These are phyloP conservation scores for Teleopsis dalmanni DNA, from an alignment of 1,140 invertebrate species.

Conservation along the genomic window DNA sequence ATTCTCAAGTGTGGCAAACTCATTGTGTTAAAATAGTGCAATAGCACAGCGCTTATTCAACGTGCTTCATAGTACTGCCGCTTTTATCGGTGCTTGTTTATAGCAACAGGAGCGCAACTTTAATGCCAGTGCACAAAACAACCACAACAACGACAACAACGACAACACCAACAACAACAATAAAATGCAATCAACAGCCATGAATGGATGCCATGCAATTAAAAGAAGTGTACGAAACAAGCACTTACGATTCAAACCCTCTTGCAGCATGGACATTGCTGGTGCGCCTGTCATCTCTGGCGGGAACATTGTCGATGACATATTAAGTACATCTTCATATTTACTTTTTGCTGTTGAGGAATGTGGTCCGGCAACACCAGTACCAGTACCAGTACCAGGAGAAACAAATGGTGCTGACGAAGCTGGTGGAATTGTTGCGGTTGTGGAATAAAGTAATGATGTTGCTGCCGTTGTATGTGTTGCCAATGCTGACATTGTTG, in stretches of 20 bases:
- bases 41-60: too few relatives aligned
- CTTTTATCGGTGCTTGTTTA: too few relatives aligned
- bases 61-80: too few relatives aligned
- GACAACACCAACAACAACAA: neutral
- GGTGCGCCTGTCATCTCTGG: conserved; percentile 21
- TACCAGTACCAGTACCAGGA: conserved; percentile 32
- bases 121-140: neutral
- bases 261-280: conserved; percentile 31
- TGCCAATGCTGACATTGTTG: conserved; percentile 6
- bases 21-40: too few relatives aligned
- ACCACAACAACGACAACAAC: neutral
- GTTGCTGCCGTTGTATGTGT: conserved; percentile 11
- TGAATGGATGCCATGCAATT: too few relatives aligned
- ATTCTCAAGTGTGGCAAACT: too few relatives aligned
- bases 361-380: conserved; percentile 12
- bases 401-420: conserved; percentile 21
- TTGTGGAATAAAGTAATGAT: conserved; percentile 13
- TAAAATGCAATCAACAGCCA: neutral
- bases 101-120: conserved; percentile 1
- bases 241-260: conserved; percentile 44
- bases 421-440: conserved; percentile 20
- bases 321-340: conserved; percentile 45
- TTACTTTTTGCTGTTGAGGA: conserved; percentile 22
- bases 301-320: conserved; percentile 43
- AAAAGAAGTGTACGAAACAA: conserved; percentile 13